A percentile compares a stretch with the other conserved stretches of the same genome.
Conservation (phyloP, 2,888 invertebrate genomes). For the Tineola bisselliella region DNA sequence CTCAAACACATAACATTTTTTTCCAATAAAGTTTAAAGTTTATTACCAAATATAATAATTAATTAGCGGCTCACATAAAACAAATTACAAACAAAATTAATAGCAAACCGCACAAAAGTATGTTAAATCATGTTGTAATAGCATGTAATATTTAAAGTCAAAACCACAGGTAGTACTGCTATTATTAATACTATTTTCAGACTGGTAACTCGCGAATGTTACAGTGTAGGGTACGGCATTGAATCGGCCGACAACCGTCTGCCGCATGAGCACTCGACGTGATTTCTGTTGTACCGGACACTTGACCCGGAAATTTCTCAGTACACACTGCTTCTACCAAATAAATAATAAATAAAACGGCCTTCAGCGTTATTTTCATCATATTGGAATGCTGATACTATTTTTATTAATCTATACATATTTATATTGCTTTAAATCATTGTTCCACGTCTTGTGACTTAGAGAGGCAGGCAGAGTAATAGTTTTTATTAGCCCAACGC, state of each 20-base stretch:
- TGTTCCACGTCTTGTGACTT: not conserved
- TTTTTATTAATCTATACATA: not conserved
- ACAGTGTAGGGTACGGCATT: not conserved
- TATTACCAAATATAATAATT: no score
- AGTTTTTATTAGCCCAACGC: no score
- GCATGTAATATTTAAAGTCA: not conserved
- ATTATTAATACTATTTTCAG: not conserved
- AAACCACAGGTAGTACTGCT: not conserved
- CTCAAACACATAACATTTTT: no score
- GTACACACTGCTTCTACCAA: not conserved
- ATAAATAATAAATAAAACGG: not conserved
- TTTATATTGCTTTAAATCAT: not conserved
- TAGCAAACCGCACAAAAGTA: no score
- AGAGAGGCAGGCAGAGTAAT: no score
- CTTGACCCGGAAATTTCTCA: constrained; percentile 7
- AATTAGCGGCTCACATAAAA: no score
- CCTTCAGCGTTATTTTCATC: not conserved
- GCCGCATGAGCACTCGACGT: constrained; percentile 9
- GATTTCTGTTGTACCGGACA: constrained; percentile 6
- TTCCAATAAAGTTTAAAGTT: no score
- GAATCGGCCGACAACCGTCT: constrained; percentile 1
- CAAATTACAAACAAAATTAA: no score
- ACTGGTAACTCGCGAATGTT: not conserved
- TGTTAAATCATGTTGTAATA: not conserved
- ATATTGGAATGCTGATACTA: not conserved